Percentiles rank a stretch among this genome's conserved stretches.
These are phyloP conservation scores for Mylabris sibirica DNA, from an alignment of 2,888 invertebrate genomes.

Conservation along the genomic window DNA sequence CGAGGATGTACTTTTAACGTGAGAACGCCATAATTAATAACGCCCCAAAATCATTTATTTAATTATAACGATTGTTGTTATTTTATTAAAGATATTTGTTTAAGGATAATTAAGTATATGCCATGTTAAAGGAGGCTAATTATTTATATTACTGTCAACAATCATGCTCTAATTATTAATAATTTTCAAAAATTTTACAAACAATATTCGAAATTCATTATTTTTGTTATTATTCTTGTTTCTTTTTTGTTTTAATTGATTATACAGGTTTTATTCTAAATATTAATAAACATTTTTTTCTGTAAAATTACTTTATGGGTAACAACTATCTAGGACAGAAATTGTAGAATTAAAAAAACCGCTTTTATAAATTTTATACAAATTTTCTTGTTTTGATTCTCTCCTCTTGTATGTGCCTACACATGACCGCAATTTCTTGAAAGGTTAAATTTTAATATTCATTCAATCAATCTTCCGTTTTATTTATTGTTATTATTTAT, in stretches of 20 bases:
- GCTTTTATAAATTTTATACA: neutral
- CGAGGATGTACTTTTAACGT: neutral
- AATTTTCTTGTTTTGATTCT: neutral
- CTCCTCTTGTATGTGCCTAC: neutral
- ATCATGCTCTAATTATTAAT: conserved; percentile 7
- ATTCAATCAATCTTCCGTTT: neutral
- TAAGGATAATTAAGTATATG: neutral
- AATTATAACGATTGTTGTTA: neutral
- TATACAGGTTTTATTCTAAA: neutral
- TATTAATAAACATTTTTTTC: neutral
- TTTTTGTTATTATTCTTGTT: no score
- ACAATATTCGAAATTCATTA: conserved; percentile 3
- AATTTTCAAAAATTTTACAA: neutral
- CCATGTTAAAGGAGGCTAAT: neutral
- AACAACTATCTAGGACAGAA: conserved; percentile 9
- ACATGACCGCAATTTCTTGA: conserved; percentile 8
- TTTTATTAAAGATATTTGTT: neutral
- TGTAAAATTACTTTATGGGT: neutral
- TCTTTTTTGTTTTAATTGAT: neutral
- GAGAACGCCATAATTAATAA: neutral
- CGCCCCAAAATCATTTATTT: neutral
- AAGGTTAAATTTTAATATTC: conserved; percentile 9
- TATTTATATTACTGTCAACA: neutral
- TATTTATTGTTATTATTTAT: neutral
- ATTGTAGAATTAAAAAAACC: neutral